Percentiles rank a stretch among this genome's conserved stretches.
These are phyloP conservation scores for Lates japonicus DNA, from an alignment of 2,797 vertebrate species.

Conservation along the genomic window DNA sequence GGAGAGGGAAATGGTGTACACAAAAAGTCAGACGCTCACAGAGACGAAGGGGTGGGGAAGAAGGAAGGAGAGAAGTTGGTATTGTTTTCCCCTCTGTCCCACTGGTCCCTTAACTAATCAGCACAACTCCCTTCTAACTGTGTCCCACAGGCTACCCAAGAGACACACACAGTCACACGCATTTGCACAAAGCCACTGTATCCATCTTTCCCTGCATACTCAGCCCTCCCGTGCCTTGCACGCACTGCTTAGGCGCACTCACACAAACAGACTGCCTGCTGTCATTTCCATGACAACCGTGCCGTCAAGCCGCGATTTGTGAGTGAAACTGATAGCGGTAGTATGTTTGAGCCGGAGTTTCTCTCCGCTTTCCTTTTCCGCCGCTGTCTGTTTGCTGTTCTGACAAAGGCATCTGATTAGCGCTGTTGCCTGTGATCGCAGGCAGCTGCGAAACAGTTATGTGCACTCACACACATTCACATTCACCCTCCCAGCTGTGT, in stretches of 20 bases:
- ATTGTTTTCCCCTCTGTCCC: constrained; percentile 42
- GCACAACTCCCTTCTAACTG: constrained; percentile 43
- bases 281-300: constrained; percentile 67
- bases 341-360: constrained; percentile 53
- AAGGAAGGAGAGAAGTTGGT: constrained; percentile 25
- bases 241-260: constrained; percentile 2
- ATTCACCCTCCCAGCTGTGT: background rate
- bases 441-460: constrained; percentile 21
- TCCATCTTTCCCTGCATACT: constrained; percentile 21
- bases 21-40: constrained; percentile 23
- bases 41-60: background rate
- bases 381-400: constrained; percentile 48
- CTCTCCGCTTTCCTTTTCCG: constrained; percentile 47
- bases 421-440: constrained; percentile 56
- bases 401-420: constrained; percentile 65
- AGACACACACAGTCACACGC: constrained; percentile 20
- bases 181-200: constrained; percentile 19
- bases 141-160: constrained; percentile 38
- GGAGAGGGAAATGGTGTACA: constrained; percentile 13
- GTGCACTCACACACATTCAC: background rate
- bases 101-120: constrained; percentile 63
- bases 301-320: constrained; percentile 40
- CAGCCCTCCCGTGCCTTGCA: constrained; percentile 17
- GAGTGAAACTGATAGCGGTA: constrained; percentile 43
- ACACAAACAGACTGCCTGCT: constrained; percentile 46